Percentiles rank a stretch among this genome's conserved stretches.
These are phyloP conservation scores for Cydia strobilella DNA, from an alignment of 1,140 invertebrate species.

Conservation along the genomic window DNA sequence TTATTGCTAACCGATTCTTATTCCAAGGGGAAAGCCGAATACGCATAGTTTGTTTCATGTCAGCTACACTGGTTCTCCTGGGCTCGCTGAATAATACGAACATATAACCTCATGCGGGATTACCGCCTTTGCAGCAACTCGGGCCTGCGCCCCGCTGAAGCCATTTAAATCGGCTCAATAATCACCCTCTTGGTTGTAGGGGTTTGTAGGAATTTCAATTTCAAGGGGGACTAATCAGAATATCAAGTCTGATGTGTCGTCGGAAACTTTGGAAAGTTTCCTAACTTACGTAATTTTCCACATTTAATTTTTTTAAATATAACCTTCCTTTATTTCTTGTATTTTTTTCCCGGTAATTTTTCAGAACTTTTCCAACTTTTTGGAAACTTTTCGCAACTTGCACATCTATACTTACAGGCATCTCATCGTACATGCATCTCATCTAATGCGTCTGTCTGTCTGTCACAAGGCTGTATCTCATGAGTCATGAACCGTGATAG, in stretches of 20 bases:
- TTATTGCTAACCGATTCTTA: background rate
- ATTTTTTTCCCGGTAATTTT: no score
- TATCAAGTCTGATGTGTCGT: background rate
- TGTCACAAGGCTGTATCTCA: no score
- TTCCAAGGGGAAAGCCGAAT: background rate
- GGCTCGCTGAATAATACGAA: background rate
- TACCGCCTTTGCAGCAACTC: background rate
- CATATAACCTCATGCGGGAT: conserved; percentile 15
- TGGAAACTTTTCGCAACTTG: no score
- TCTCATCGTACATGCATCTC: no score
- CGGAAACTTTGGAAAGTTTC: no score
- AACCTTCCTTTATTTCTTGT: no score
- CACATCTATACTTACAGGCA: no score
- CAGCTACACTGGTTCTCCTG: background rate
- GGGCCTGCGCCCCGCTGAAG: conserved; percentile 4
- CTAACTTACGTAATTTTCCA: no score
- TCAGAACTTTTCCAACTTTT: no score
- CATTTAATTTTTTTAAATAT: no score
- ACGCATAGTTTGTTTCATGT: background rate
- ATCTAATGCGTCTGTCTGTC: no score
- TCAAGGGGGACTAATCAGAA: background rate
- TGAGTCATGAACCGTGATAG: no score
- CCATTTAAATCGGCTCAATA: conserved; percentile 26
- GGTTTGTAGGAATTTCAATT: background rate
- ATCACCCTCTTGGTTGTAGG: conserved; percentile 1